Conservation (phyloP, 2,797 vertebrate genomes). For the Danio tinwini region DNA sequence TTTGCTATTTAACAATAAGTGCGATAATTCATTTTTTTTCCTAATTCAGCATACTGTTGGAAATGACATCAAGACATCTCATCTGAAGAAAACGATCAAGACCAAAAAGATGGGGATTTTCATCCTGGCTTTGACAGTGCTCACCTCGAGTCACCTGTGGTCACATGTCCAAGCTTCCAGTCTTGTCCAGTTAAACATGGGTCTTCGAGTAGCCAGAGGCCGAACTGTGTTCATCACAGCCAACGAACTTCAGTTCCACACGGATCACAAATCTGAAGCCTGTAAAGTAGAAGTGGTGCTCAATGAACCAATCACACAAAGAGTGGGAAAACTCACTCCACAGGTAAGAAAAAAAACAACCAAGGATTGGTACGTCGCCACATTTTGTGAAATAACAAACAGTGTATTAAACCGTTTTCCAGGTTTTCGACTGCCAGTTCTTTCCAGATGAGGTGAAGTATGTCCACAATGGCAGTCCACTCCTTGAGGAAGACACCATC, state of each 20-base stretch:
- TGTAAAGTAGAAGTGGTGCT: constrained; percentile 81
- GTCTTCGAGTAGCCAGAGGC: constrained; percentile 70
- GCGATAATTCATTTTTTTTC: constrained; percentile 1
- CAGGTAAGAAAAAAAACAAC: constrained; percentile 69
- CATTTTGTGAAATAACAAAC: background rate
- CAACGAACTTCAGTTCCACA: constrained; percentile 68
- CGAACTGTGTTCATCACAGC: constrained; percentile 69
- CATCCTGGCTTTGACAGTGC: constrained; percentile 48
- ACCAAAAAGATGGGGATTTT: constrained; percentile 39
- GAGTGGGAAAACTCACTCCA: constrained; percentile 76
- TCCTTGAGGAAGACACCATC: constrained; percentile 74
- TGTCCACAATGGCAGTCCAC: constrained; percentile 72
- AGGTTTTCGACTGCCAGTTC: constrained; percentile 82
- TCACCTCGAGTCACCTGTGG: constrained; percentile 38
- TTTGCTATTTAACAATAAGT: too few relatives aligned
- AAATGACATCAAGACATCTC: constrained; percentile 31
- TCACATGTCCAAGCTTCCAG: constrained; percentile 47
- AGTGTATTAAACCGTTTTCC: constrained; percentile 30
- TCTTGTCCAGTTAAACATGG: constrained; percentile 71
- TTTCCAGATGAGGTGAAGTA: constrained; percentile 74
- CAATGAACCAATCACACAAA: constrained; percentile 75
- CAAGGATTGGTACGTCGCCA: background rate
- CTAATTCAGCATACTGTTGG: background rate
- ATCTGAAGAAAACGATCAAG: constrained; percentile 14
- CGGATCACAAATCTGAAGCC: constrained; percentile 58